Conservation (phyloP, 2,888 invertebrate species). For the Brassicogethes aeneus region DNA sequence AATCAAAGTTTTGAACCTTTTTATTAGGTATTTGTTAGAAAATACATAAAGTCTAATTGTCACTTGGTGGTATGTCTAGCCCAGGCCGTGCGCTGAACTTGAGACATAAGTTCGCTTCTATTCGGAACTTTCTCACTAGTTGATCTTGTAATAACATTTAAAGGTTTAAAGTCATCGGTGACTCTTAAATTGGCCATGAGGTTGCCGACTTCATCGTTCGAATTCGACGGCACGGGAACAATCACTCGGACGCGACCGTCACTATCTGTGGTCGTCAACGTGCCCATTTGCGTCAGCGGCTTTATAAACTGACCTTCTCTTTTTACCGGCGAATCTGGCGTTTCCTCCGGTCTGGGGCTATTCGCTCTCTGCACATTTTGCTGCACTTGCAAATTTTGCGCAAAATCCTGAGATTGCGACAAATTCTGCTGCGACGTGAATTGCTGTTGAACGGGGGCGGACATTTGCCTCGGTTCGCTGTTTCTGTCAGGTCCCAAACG, state of each 20-base stretch:
- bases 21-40: too few relatives aligned
- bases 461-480: slow-evolving; percentile 28
- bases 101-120: slow-evolving; percentile 76
- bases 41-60: slow-evolving; percentile 18
- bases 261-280: slow-evolving; percentile 51
- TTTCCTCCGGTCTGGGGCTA: slow-evolving; percentile 10
- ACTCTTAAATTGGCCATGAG: slow-evolving; percentile 48
- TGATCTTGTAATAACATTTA: slow-evolving; percentile 61
- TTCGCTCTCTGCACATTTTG: slow-evolving; percentile 12
- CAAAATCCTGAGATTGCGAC: slow-evolving; percentile 14
- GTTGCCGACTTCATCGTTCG: slow-evolving; percentile 33
- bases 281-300: slow-evolving; percentile 56
- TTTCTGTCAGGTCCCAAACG: slow-evolving; percentile 27
- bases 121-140: slow-evolving; percentile 83
- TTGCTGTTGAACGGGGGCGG: slow-evolving; percentile 35
- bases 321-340: slow-evolving; percentile 6
- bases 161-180: slow-evolving; percentile 43
- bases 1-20: too few relatives aligned
- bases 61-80: slow-evolving; percentile 82
- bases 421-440: slow-evolving; percentile 28
- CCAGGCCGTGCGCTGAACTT: slow-evolving; percentile 74
- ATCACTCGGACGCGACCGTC: slow-evolving; percentile 54
- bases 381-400: slow-evolving; percentile 14
- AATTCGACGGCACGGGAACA: slow-evolving; percentile 46
- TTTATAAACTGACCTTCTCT: slow-evolving; percentile 51